Base-by-base conservation (phyloP, 2,797 vertebrate species). In the Hyperoplus immaculatus region DNA sequence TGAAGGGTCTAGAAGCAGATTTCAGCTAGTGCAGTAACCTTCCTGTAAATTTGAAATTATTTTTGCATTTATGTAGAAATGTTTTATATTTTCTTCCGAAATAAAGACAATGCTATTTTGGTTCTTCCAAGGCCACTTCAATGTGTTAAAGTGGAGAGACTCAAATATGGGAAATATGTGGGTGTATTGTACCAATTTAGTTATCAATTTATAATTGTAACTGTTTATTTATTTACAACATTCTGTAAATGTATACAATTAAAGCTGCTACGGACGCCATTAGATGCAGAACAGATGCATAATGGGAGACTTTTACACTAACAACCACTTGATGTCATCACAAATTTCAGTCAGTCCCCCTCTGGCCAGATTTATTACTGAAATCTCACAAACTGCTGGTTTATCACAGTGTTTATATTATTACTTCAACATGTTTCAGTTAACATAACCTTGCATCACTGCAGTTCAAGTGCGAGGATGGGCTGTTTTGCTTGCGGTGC, bases 341-440 rank as follows among this genome's bases (percentile, higher is more conserved):
- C 86, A 92, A 84, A 88, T 91, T 89, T 90, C 86, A 87, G 81
- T 87, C 80, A 82, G 91, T 57, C 86, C 83, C 89, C 90, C 90
- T 87, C 88, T 82, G 82, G 90, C 73, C 92, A 92, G 89, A 95
- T 94, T 95, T 95, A 95, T 94, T 88, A 93, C 86, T 83, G 82
- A 94, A 94, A 94, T 95, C 90, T 89, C 89, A 87, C 89, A 92
- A 93, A 93, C 91, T 90, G 93, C 92, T 83, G 91, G 90, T 95
- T 96, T 95, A 95, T 95, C 95, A 87, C 81, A 76, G 79, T 95
- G 95, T 95, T 95, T 95, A 94, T 95, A 92, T 95, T 95, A 95
- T 95, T 95, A 91, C 91, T 93, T 91, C 93, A 94, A 87, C 92
- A 93, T 94, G 93, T 94, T 95, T 94, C 88, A 94, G 95, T 95